A percentile compares a stretch with the other conserved stretches of the same genome.
phyloP scores from a whole-genome alignment of 2,888 invertebrate species.

The Phymatocera aterrima region DNA sequence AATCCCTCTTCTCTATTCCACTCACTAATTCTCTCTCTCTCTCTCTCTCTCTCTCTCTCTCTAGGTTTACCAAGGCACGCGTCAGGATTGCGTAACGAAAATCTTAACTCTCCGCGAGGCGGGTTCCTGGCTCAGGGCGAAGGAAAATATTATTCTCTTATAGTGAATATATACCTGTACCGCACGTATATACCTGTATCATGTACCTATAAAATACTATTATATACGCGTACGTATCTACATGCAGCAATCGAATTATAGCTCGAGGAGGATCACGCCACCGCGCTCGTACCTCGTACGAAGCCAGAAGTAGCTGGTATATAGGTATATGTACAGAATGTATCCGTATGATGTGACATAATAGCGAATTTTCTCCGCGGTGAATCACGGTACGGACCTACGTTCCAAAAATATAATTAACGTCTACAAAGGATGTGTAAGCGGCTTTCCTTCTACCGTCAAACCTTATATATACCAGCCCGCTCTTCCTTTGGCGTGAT shows the following conservation, averaged over 20 bases:
- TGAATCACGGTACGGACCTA: background rate
- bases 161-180: background rate
- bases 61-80: conserved; percentile 23
- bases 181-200: background rate
- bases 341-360: background rate
- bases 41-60: no score
- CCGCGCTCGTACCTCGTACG: background rate
- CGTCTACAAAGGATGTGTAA: conserved; percentile 31
- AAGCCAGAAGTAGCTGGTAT: background rate
- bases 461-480: background rate
- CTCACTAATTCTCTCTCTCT: no score
- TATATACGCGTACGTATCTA: background rate
- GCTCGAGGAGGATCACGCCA: conserved; percentile 21
- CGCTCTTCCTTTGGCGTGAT: background rate
- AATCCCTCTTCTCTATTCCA: no score
- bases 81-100: conserved; percentile 19
- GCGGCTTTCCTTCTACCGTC: background rate
- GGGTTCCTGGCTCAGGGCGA: background rate
- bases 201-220: background rate
- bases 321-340: background rate
- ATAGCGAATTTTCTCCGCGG: conserved; percentile 17
- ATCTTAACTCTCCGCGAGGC: background rate
- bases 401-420: conserved; percentile 32
- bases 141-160: conserved; percentile 24
- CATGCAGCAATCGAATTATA: conserved; percentile 22